phyloP scores from a whole-genome alignment of 2,888 invertebrate species.

The Allophyes oxyacanthae region DNA sequence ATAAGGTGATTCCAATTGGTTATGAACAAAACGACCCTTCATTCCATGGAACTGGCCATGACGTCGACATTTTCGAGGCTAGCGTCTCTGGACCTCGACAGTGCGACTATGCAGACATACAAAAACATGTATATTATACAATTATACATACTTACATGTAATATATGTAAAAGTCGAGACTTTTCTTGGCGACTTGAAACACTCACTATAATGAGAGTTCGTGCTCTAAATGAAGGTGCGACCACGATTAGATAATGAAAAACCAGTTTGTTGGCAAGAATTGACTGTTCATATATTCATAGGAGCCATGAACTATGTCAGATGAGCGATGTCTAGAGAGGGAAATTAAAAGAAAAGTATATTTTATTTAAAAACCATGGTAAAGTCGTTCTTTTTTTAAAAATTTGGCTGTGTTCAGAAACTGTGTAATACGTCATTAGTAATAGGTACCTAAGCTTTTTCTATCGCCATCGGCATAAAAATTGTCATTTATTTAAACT shows the following conservation, averaged over 20 bases:
- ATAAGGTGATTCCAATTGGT: conserved; percentile 42
- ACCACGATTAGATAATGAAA: not conserved
- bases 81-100: conserved; percentile 64
- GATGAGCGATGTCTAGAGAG: too few species aligned
- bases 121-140: conserved; percentile 11
- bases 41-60: conserved; percentile 81
- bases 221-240: conserved; percentile 42
- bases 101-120: conserved; percentile 17
- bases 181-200: conserved; percentile 57
- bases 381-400: too few species aligned
- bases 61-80: conserved; percentile 65
- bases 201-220: conserved; percentile 47
- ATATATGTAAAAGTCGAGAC: conserved; percentile 47
- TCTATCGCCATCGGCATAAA: too few species aligned
- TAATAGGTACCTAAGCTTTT: too few species aligned
- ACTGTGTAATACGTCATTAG: too few species aligned
- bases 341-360: too few species aligned
- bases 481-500: too few species aligned
- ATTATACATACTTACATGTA: conserved; percentile 13
- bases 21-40: conserved; percentile 54
- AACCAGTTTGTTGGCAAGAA: too few species aligned
- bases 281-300: too few species aligned
- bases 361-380: too few species aligned
- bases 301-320: too few species aligned
- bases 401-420: too few species aligned